Percentiles rank a stretch among this genome's conserved stretches.
These are phyloP conservation scores for Abrostola tripartita DNA, from an alignment of 2,888 invertebrate genomes.

Conservation along the genomic window DNA sequence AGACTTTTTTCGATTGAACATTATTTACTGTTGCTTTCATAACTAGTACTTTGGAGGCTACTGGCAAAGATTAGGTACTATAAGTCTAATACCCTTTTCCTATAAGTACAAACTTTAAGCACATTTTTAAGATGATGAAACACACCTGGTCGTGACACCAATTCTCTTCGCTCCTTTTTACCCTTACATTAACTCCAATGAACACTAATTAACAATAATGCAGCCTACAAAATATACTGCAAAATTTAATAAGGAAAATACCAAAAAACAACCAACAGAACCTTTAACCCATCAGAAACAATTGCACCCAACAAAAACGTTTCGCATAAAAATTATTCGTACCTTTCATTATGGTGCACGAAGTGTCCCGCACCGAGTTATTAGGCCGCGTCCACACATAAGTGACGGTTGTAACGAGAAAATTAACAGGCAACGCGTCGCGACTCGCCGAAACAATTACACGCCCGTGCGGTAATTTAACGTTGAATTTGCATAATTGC, in stretches of 20 bases:
- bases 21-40: too few species aligned
- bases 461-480: conserved; percentile 71
- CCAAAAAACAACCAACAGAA: conserved; percentile 15
- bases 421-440: conserved; percentile 57
- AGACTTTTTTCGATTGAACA: too few species aligned
- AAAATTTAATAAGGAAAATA: not conserved
- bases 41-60: not conserved
- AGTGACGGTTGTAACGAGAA: conserved; percentile 67
- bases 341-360: conserved; percentile 43
- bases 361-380: conserved; percentile 46
- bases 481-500: conserved; percentile 82
- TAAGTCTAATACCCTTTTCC: not conserved
- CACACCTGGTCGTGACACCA: too few species aligned
- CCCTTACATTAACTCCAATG: too few species aligned
- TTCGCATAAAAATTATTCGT: conserved; percentile 38
- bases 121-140: too few species aligned
- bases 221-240: too few species aligned
- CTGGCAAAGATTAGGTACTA: not conserved
- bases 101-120: too few species aligned
- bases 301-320: conserved; percentile 5
- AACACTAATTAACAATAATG: too few species aligned
- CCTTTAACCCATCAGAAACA: conserved; percentile 25
- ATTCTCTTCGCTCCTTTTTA: too few species aligned
- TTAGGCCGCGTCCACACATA: conserved; percentile 62
- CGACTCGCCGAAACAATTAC: conserved; percentile 63